Percentiles rank a stretch among this genome's conserved stretches.
Conservation (phyloP, 37 sponge, comb jelly and placozoan genomes). For the Sycon ciliatum region DNA sequence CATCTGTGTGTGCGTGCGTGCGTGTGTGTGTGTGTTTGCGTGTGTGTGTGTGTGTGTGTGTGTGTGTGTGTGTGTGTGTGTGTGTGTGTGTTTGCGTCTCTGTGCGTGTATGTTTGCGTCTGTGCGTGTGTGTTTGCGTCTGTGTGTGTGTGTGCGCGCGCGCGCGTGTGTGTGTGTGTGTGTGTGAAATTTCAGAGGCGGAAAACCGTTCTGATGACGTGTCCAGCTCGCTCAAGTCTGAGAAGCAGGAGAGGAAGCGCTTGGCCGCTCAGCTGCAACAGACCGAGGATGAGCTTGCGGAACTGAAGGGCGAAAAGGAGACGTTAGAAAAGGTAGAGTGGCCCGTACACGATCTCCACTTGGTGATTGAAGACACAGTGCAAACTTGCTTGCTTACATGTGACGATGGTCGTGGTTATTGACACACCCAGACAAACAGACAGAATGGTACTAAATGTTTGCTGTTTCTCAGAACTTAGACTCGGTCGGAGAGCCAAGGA, state of each 20-base stretch:
- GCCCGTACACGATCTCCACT: not conserved
- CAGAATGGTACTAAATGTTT: too few relatives aligned
- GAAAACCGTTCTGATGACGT: conserved; percentile 16
- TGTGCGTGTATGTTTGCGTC: not conserved
- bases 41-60: not conserved
- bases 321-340: conserved; percentile 46
- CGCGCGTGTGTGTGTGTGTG: not conserved
- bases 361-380: too few relatives aligned
- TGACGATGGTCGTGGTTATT: too few relatives aligned
- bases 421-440: too few relatives aligned
- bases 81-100: not conserved
- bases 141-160: not conserved
- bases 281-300: conserved; percentile 54
- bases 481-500: too few relatives aligned
- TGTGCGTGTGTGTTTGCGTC: not conserved
- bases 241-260: conserved; percentile 36
- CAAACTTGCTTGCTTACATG: too few relatives aligned
- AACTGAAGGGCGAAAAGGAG: conserved; percentile 67
- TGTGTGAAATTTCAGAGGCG: conserved; percentile 29
- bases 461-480: too few relatives aligned
- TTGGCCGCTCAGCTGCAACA: conserved; percentile 45
- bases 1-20: not conserved
- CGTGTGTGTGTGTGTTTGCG: not conserved
- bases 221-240: conserved; percentile 37
- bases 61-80: conserved; percentile 1